Conservation (phyloP, 2,113 vertebrate species). For the Solea senegalensis region DNA sequence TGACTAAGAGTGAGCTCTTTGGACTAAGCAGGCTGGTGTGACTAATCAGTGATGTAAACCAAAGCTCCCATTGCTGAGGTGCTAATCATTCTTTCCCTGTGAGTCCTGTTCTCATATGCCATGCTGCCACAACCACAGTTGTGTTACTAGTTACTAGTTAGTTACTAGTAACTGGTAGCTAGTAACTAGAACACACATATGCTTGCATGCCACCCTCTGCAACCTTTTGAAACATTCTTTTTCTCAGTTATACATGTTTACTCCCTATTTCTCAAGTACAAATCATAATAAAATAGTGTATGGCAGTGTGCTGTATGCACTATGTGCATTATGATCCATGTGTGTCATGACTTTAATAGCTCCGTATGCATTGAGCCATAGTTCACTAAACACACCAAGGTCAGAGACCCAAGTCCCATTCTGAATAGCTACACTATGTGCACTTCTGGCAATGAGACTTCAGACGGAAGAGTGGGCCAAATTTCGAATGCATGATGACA, state of each 20-base stretch:
- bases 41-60: constrained; percentile 62
- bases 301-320: not conserved
- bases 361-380: not conserved
- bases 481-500: constrained; percentile 10
- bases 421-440: not conserved
- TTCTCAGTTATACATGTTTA: constrained; percentile 11
- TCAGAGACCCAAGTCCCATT: constrained; percentile 11
- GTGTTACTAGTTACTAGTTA: too few species aligned
- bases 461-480: not conserved
- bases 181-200: not conserved
- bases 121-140: constrained; percentile 36
- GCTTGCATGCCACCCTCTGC: not conserved
- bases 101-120: constrained; percentile 47
- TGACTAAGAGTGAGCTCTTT: constrained; percentile 46
- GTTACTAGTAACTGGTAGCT: too few species aligned
- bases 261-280: not conserved
- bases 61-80: constrained; percentile 56
- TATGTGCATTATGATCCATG: not conserved
- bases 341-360: too few species aligned
- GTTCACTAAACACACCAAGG: constrained; percentile 7
- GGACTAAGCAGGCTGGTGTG: constrained; percentile 37
- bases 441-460: not conserved
- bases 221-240: not conserved
- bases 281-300: constrained; percentile 18
- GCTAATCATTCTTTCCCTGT: constrained; percentile 75